phyloP scores from a whole-genome alignment of 1,140 invertebrate genomes.

The Asobara japonica region DNA sequence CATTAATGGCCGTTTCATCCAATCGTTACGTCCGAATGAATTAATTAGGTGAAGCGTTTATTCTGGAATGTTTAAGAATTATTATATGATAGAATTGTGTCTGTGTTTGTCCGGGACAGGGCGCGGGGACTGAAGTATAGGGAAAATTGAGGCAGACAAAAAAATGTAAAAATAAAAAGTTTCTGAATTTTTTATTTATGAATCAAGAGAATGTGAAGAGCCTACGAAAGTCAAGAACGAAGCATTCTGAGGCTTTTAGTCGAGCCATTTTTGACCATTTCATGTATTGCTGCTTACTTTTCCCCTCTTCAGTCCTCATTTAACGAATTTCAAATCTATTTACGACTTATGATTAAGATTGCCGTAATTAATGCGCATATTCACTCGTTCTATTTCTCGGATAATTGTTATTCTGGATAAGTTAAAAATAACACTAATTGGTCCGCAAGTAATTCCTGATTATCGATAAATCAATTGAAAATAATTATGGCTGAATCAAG shows the following conservation, averaged over 20 bases:
- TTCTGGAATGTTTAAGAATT: background rate
- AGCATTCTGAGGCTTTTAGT: too few species aligned
- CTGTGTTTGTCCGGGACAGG: too few species aligned
- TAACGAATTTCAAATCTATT: background rate
- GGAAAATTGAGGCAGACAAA: background rate
- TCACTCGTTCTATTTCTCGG: conserved; percentile 7
- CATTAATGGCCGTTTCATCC: background rate
- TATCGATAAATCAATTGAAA: conserved; percentile 31
- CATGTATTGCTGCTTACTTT: background rate
- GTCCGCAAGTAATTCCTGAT: conserved; percentile 26
- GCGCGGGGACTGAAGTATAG: background rate
- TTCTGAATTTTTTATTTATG: too few species aligned
- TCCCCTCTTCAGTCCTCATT: background rate
- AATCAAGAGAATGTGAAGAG: too few species aligned
- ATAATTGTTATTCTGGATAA: background rate
- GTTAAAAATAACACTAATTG: conserved; percentile 26
- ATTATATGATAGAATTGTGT: background rate
- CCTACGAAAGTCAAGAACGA: too few species aligned
- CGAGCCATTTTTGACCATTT: too few species aligned
- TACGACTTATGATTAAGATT: background rate
- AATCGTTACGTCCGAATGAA: conserved; percentile 3
- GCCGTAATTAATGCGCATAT: background rate
- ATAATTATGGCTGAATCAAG: conserved; percentile 41
- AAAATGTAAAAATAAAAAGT: background rate
- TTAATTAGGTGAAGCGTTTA: background rate